These are phyloP conservation scores for Vanessa tameamea DNA, from an alignment of 1,140 invertebrate species.

Conservation along the genomic window DNA sequence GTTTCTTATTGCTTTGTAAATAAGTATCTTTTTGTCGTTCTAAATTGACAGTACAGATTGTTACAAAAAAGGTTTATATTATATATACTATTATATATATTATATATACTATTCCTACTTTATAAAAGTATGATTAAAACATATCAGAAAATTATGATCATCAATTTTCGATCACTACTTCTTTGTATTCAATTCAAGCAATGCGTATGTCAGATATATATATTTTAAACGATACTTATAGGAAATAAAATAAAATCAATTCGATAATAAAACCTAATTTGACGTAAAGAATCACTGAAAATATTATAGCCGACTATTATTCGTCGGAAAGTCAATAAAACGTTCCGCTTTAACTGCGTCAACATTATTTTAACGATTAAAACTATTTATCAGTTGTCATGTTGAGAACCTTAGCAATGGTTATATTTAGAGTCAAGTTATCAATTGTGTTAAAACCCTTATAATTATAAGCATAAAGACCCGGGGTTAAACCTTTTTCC, in stretches of 20 bases:
- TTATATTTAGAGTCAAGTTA: not conserved
- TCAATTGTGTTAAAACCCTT: constrained; percentile 3
- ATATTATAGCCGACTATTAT: constrained; percentile 7
- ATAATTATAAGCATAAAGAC: not conserved
- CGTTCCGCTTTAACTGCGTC: constrained; percentile 19
- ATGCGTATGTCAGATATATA: no score
- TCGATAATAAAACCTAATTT: no score
- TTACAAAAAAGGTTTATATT: no score
- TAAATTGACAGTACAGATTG: no score
- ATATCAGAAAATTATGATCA: no score
- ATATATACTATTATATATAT: no score
- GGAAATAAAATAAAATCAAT: no score
- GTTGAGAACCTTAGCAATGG: not conserved
- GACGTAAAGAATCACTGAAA: not conserved
- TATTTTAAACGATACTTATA: no score
- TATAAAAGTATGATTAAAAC: no score
- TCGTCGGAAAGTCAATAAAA: constrained; percentile 18
- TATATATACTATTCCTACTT: no score
- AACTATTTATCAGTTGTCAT: constrained; percentile 16
- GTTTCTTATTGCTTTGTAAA: not conserved
- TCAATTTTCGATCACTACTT: no score
- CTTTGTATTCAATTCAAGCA: no score
- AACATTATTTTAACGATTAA: constrained; percentile 19
- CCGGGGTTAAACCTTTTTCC: not conserved
- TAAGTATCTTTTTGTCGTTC: not conserved